phyloP scores from a whole-genome alignment of 2,797 vertebrate genomes.

The Danio choprae region DNA sequence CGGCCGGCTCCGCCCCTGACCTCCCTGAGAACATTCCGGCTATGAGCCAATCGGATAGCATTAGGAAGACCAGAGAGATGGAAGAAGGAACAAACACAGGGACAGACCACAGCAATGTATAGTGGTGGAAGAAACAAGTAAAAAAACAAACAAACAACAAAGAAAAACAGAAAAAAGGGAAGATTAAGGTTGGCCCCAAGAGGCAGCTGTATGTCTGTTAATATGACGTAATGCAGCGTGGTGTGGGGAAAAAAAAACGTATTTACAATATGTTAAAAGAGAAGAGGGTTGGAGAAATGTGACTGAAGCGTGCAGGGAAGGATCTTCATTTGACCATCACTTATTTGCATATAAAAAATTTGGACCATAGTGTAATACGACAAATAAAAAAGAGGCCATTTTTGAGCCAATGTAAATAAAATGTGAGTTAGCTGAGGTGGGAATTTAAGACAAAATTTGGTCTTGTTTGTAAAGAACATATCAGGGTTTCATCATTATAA shows the following conservation, averaged over 20 bases:
- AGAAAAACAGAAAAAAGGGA: conserved; percentile 66
- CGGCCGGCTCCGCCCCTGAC: conserved; percentile 58
- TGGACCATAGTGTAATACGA: background rate
- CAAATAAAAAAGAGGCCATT: background rate
- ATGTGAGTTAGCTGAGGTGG: background rate
- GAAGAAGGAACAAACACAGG: conserved; percentile 46
- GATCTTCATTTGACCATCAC: conserved; percentile 20
- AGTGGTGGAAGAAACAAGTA: conserved; percentile 60
- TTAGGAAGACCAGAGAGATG: conserved; percentile 33
- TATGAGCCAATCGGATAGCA: conserved; percentile 50
- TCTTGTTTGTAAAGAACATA: background rate
- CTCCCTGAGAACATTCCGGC: conserved; percentile 63
- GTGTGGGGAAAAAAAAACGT: conserved; percentile 41
- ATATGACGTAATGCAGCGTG: conserved; percentile 58
- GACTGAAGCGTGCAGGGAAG: conserved; percentile 43
- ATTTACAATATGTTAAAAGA: conserved; percentile 51
- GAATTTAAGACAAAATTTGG: background rate
- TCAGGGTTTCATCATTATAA: conserved; percentile 29
- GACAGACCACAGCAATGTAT: conserved; percentile 51
- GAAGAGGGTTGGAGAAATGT: conserved; percentile 54
- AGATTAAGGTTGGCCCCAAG: conserved; percentile 62
- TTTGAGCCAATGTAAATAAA: background rate
- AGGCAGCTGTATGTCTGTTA: conserved; percentile 61
- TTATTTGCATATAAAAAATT: background rate
- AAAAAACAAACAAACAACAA: conserved; percentile 65